A percentile compares a stretch with the other conserved stretches of the same genome.
phyloP scores from a whole-genome alignment of 2,113 vertebrate genomes.

The Phalacrocorax carbo region DNA sequence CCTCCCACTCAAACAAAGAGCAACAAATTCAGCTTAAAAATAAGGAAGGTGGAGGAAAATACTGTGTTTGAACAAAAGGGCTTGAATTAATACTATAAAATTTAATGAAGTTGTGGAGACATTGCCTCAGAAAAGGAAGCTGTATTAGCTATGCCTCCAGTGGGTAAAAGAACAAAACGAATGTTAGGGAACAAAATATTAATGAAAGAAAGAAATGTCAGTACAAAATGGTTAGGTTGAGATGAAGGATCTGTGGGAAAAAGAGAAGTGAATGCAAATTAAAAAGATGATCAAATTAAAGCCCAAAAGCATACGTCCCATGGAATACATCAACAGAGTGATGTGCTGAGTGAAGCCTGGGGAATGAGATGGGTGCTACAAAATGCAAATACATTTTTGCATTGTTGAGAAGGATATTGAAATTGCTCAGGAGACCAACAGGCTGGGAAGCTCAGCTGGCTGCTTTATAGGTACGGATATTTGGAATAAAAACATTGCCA shows the following conservation, averaged over 20 bases:
- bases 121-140: conserved; percentile 3
- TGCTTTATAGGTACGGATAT: background rate
- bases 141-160: conserved; percentile 18
- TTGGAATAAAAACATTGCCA: background rate
- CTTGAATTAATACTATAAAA: conserved; percentile 18
- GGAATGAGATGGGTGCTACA: conserved; percentile 36
- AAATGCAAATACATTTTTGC: conserved; percentile 34
- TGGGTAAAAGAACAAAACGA: conserved; percentile 52
- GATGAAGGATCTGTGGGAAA: conserved; percentile 44
- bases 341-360: conserved; percentile 27
- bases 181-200: conserved; percentile 42
- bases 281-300: conserved; percentile 42
- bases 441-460: conserved; percentile 11
- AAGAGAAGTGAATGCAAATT: conserved; percentile 59
- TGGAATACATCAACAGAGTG: conserved; percentile 22
- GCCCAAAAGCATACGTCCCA: conserved; percentile 31
- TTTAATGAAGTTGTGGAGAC: conserved; percentile 28
- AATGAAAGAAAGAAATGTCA: conserved; percentile 35
- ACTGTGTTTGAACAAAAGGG: background rate
- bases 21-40: background rate
- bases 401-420: conserved; percentile 25
- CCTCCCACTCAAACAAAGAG: conserved; percentile 1
- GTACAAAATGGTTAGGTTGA: conserved; percentile 26
- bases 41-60: background rate
- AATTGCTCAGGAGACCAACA: conserved; percentile 27